A percentile compares a stretch with the other conserved stretches of the same genome.
phyloP scores from a whole-genome alignment of 1,140 invertebrate genomes.

The Drosophila kanapiae region DNA sequence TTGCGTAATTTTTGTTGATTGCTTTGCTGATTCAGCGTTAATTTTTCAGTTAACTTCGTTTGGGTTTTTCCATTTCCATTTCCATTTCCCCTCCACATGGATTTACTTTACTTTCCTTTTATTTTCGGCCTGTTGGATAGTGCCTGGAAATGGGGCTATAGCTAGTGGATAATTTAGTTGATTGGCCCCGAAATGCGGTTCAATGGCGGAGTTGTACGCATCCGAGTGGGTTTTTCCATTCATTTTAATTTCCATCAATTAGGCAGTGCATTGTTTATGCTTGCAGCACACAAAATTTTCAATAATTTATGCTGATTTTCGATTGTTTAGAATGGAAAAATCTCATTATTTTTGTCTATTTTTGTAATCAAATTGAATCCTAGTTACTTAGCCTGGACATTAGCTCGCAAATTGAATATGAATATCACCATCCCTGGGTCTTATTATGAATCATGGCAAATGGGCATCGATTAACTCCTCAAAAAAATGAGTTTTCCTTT shows the following conservation, averaged over 20 bases:
- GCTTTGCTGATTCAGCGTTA: slow-evolving; percentile 72
- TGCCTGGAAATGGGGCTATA: background rate
- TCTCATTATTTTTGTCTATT: background rate
- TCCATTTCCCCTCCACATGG: background rate
- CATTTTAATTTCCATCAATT: slow-evolving; percentile 24
- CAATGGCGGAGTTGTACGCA: background rate
- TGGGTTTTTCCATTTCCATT: slow-evolving; percentile 17
- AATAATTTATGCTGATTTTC: background rate
- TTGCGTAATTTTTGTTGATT: slow-evolving; percentile 71
- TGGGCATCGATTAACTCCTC: slow-evolving; percentile 22
- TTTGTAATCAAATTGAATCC: too few relatives aligned
- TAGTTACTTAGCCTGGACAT: background rate
- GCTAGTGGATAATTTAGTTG: slow-evolving; percentile 27
- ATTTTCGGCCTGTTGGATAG: background rate
- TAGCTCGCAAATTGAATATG: background rate
- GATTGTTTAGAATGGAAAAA: background rate
- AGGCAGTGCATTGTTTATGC: background rate
- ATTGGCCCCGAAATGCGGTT: slow-evolving; percentile 14
- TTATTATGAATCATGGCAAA: background rate
- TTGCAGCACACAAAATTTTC: background rate
- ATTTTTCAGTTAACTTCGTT: slow-evolving; percentile 58
- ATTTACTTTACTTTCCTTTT: background rate
- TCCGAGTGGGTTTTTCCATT: slow-evolving; percentile 11
- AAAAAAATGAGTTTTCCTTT: slow-evolving; percentile 37
- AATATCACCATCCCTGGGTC: background rate